Evolutionary conservation across 2,888 invertebrate species (phyloP).

Genomic region (Panorpa germanica): DNA sequence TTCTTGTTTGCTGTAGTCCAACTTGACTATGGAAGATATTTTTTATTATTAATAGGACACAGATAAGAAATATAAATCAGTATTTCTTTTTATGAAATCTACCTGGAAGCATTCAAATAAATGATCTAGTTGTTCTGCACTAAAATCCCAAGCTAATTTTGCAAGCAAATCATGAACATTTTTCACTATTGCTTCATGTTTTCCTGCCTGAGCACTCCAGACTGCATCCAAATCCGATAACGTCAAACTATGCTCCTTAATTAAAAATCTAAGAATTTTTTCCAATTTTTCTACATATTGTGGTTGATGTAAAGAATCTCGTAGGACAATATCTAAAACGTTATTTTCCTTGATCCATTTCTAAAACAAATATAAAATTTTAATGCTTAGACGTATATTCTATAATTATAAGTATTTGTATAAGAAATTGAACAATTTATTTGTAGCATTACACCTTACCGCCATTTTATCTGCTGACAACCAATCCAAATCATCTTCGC

Average conservation of each 20-base stretch:
- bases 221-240: conserved; percentile 84
- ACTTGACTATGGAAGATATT: conserved; percentile 38
- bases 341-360: conserved; percentile 93
- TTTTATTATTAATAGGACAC: conserved; percentile 1
- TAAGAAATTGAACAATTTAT: background rate
- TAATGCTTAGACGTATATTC: conserved; percentile 5
- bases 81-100: conserved; percentile 14
- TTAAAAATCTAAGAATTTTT: conserved; percentile 92
- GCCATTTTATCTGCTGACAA: conserved; percentile 88
- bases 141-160: conserved; percentile 96
- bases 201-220: conserved; percentile 94
- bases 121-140: conserved; percentile 91
- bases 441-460: conserved; percentile 33
- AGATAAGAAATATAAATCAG: conserved; percentile 6
- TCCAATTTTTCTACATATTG: conserved; percentile 96
- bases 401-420: conserved; percentile 1
- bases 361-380: background rate
- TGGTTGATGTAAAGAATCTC: conserved; percentile 92
- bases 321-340: conserved; percentile 83
- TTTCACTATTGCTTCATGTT: conserved; percentile 96
- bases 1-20: conserved; percentile 94
- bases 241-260: conserved; percentile 80
- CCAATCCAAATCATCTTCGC: conserved; percentile 76
- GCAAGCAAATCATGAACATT: conserved; percentile 92
- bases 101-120: conserved; percentile 94